These are phyloP conservation scores for Macroteleia sp. DNA, from an alignment of 2,888 invertebrate species.

Conservation along the genomic window DNA sequence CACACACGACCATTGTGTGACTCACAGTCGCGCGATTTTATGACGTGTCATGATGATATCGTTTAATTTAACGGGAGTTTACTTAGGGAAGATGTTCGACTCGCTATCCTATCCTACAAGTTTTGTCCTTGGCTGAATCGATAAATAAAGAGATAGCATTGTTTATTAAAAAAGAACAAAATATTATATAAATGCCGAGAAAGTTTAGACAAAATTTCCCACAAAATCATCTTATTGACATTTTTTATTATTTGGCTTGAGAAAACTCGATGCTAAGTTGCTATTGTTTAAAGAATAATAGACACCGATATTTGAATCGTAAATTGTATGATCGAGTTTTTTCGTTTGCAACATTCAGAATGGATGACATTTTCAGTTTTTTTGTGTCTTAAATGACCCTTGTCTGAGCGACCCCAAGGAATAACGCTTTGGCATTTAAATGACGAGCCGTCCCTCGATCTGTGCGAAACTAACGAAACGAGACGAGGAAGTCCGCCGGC, in stretches of 20 bases:
- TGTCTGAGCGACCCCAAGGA: conserved; percentile 27
- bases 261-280: no score
- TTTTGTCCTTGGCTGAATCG: conserved; percentile 46
- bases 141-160: conserved; percentile 30
- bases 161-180: conserved; percentile 22
- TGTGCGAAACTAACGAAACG: conserved; percentile 71
- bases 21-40: conserved; percentile 60
- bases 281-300: no score
- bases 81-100: conserved; percentile 40
- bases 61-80: conserved; percentile 63
- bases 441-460: conserved; percentile 71
- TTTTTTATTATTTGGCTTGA: no score
- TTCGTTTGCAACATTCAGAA: neutral
- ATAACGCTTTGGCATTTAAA: conserved; percentile 77
- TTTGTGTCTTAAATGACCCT: conserved; percentile 41
- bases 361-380: conserved; percentile 28
- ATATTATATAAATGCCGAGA: no score
- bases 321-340: conserved; percentile 1
- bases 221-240: neutral
- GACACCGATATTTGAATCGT: no score
- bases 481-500: conserved; percentile 63
- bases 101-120: conserved; percentile 16
- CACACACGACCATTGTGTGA: conserved; percentile 47
- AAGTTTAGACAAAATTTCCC: neutral
- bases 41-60: conserved; percentile 66